Evolutionary conservation across 2,797 vertebrate genomes (phyloP).

Genomic region (Phoeniculus purpureus): DNA sequence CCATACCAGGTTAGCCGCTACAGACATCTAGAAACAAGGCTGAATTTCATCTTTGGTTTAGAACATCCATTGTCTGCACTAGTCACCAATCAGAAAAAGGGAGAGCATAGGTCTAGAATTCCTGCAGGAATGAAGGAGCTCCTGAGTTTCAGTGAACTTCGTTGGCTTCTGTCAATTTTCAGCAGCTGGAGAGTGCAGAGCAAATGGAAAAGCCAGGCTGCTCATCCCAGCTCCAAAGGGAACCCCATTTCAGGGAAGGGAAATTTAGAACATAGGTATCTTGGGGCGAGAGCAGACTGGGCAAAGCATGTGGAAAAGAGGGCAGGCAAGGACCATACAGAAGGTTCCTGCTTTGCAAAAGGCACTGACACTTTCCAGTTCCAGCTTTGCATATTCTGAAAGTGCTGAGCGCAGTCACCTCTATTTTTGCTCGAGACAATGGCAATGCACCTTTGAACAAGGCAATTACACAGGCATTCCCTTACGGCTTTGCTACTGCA

Average conservation of each 20-base stretch:
- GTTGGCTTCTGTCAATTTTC: neutral
- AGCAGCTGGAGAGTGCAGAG: neutral
- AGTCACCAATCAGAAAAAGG: neutral
- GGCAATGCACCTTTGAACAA: neutral
- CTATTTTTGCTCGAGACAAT: neutral
- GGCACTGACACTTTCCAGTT: neutral
- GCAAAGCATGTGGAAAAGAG: neutral
- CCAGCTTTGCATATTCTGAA: neutral
- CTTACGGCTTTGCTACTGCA: neutral
- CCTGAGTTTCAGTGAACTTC: neutral
- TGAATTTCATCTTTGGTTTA: neutral
- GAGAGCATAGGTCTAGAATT: neutral
- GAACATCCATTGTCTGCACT: rapidly evolving
- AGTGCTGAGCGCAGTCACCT: neutral
- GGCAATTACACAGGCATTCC: neutral
- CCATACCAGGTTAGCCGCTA: neutral
- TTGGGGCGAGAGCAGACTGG: neutral
- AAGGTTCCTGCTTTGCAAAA: neutral
- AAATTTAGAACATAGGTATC: neutral
- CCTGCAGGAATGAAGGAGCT: neutral
- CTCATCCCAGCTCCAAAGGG: neutral
- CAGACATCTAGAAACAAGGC: neutral
- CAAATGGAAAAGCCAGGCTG: neutral
- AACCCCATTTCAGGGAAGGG: neutral
- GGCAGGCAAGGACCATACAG: neutral